phyloP scores from a whole-genome alignment of 2,888 invertebrate genomes.

The Ditula angustiorana region DNA sequence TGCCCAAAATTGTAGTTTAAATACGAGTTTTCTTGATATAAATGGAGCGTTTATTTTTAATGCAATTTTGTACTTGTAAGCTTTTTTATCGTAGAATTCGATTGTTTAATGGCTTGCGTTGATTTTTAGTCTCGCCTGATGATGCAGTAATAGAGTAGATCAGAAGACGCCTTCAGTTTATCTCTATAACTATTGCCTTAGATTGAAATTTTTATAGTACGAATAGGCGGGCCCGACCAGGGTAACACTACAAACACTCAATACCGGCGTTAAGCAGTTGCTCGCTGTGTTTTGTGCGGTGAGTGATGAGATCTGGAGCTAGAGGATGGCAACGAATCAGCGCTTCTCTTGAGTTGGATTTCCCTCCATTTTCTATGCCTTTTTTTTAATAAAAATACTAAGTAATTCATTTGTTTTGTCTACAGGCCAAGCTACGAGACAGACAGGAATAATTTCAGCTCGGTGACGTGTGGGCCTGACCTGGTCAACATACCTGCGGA shows the following conservation, averaged over 20 bases:
- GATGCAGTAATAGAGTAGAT: too few species aligned
- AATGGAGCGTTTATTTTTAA: neutral
- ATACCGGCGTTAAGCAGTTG: too few species aligned
- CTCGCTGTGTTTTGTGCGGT: too few species aligned
- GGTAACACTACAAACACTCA: too few species aligned
- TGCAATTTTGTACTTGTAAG: neutral
- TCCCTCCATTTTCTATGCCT: too few species aligned
- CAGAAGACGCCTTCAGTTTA: too few species aligned
- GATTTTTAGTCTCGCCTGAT: too few species aligned
- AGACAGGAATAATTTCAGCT: constrained; percentile 74
- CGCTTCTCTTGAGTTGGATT: neutral
- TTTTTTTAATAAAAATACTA: neutral
- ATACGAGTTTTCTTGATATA: neutral
- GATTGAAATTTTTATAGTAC: too few species aligned
- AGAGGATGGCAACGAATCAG: too few species aligned
- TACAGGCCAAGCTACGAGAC: constrained; percentile 73
- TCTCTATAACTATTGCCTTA: too few species aligned
- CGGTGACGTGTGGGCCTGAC: constrained; percentile 72
- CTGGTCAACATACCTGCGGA: constrained; percentile 65
- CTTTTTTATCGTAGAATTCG: neutral
- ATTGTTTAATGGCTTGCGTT: neutral
- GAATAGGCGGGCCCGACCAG: too few species aligned
- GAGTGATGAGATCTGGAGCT: too few species aligned
- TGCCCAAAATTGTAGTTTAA: constrained; percentile 10
- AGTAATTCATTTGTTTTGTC: constrained; percentile 10